Percentiles rank a stretch among this genome's conserved stretches.
phyloP scores from a whole-genome alignment of 2,113 vertebrate genomes.

The Chaenocephalus aceratus region DNA sequence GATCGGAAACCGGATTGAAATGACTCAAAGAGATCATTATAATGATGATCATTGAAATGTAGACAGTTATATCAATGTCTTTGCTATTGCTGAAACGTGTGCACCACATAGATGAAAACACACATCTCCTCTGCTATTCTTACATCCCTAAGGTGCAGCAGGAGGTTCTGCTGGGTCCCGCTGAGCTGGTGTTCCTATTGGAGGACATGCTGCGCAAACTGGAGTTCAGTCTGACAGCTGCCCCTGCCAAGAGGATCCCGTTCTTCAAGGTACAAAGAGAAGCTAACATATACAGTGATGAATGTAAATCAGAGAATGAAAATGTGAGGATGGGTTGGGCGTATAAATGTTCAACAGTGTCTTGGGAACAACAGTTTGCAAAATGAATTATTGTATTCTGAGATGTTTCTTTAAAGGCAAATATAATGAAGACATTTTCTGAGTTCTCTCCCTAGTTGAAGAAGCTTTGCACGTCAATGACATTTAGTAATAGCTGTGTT shows the following conservation, averaged over 20 bases:
- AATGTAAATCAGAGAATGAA: neutral
- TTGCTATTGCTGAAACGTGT: neutral
- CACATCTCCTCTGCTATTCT: neutral
- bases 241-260: conserved; percentile 83
- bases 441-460: neutral
- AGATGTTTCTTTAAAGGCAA: neutral
- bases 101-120: neutral
- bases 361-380: neutral
- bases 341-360: neutral
- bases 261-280: conserved; percentile 88
- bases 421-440: neutral
- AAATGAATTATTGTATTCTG: neutral
- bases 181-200: conserved; percentile 93
- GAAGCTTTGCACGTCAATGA: neutral
- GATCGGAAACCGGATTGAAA: too few relatives aligned
- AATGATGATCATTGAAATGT: too few relatives aligned
- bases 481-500: neutral
- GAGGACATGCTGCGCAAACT: conserved; percentile 94
- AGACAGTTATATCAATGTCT: neutral
- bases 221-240: conserved; percentile 86
- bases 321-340: neutral
- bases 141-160: conserved; percentile 83
- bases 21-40: too few relatives aligned
- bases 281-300: neutral
- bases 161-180: conserved; percentile 90